These are phyloP conservation scores for Daphoenositta chrysoptera DNA, from an alignment of 2,113 vertebrate species.

Conservation along the genomic window DNA sequence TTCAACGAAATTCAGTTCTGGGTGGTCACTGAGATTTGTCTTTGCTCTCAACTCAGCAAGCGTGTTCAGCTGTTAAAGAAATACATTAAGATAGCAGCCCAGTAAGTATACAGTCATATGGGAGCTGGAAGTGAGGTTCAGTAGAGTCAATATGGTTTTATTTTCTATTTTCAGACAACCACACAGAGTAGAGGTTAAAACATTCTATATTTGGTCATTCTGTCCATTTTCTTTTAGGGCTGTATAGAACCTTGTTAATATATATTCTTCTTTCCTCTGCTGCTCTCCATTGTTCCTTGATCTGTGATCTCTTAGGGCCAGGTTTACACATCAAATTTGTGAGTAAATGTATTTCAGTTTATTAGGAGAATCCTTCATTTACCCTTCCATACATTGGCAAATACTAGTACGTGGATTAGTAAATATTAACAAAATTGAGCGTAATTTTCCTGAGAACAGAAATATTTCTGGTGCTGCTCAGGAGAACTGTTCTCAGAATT, in stretches of 20 bases:
- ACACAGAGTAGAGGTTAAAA: background rate
- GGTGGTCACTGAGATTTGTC: slow-evolving; percentile 94
- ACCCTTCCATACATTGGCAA: background rate
- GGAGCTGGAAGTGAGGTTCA: background rate
- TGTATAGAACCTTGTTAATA: background rate
- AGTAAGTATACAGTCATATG: slow-evolving; percentile 79
- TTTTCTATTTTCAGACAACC: background rate
- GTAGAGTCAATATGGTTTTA: background rate
- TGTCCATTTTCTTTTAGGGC: background rate
- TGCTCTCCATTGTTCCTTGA: background rate
- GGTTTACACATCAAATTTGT: background rate
- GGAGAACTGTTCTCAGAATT: background rate
- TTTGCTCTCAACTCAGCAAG: slow-evolving; percentile 94
- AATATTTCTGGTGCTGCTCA: background rate
- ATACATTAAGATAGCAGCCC: slow-evolving; percentile 97
- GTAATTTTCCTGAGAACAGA: background rate
- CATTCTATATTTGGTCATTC: background rate
- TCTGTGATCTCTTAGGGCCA: background rate
- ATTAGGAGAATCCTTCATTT: background rate
- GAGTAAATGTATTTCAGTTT: background rate
- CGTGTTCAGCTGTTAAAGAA: slow-evolving; percentile 98
- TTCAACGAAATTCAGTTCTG: slow-evolving; percentile 99
- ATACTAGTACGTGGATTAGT: background rate
- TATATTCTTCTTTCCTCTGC: background rate
- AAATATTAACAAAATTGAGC: background rate